A percentile compares a stretch with the other conserved stretches of the same genome.
These are phyloP conservation scores for Cylas formicarius DNA, from an alignment of 1,140 invertebrate species.

Conservation along the genomic window DNA sequence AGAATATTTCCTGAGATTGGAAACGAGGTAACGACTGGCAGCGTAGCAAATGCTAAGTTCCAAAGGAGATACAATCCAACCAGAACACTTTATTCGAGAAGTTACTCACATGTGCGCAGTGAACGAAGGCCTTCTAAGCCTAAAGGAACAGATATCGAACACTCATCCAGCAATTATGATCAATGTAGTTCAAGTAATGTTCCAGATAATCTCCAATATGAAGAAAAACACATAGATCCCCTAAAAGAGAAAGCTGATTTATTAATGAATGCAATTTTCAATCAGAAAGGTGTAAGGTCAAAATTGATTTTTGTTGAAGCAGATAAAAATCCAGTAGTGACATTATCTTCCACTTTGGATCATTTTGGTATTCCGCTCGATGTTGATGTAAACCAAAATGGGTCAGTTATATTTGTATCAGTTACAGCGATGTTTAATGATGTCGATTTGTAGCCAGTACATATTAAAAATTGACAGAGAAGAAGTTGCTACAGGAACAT, in stretches of 20 bases:
- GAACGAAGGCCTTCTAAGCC: no score
- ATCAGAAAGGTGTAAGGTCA: slow-evolving; percentile 13
- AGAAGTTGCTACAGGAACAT: slow-evolving; percentile 17
- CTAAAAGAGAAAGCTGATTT: slow-evolving; percentile 14
- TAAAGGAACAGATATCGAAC: no score
- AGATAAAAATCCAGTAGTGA: slow-evolving; percentile 9
- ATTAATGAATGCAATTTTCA: slow-evolving; percentile 13
- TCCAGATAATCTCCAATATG: background rate
- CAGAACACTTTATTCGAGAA: no score
- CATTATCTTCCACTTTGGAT: slow-evolving; percentile 9
- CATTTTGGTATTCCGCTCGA: slow-evolving; percentile 9
- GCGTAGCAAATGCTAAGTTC: no score
- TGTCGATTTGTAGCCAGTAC: slow-evolving; percentile 8
- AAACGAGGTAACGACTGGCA: no score
- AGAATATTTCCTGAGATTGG: no score
- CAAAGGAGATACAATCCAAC: no score
- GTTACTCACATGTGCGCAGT: no score
- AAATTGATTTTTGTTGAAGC: slow-evolving; percentile 19
- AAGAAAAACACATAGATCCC: background rate
- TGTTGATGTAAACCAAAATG: slow-evolving; percentile 2
- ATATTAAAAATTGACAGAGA: slow-evolving; percentile 18
- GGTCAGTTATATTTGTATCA: slow-evolving; percentile 7
- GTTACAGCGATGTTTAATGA: no score
- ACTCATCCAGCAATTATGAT: background rate
- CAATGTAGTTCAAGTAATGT: background rate